These are phyloP conservation scores for Microctonus aethiopoides DNA, from an alignment of 2,888 invertebrate genomes.

Conservation along the genomic window DNA sequence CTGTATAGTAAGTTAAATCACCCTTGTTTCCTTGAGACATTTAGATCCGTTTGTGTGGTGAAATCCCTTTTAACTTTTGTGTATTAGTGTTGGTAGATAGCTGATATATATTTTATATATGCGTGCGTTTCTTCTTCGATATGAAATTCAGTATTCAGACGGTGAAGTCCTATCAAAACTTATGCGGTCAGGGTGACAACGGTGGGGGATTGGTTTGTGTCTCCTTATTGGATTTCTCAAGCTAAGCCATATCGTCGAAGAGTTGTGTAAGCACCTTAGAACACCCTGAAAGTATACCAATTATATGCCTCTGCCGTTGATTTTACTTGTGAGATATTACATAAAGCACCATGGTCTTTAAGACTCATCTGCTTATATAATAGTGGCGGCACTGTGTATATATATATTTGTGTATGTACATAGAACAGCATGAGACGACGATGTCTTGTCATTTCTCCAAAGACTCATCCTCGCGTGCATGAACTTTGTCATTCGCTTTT, in stretches of 20 bases:
- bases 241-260: constrained; percentile 24
- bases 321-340: constrained; percentile 12
- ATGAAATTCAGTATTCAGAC: constrained; percentile 58
- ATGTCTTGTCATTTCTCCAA: neutral
- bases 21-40: constrained; percentile 11
- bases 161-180: constrained; percentile 57
- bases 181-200: constrained; percentile 49
- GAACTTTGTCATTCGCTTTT: constrained; percentile 43
- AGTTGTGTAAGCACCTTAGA: constrained; percentile 29
- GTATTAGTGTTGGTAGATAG: neutral
- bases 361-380: constrained; percentile 7
- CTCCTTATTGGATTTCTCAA: constrained; percentile 55
- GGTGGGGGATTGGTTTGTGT: constrained; percentile 27
- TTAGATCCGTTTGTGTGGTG: constrained; percentile 9
- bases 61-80: constrained; percentile 14
- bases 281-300: constrained; percentile 29
- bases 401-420: too few species aligned
- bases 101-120: neutral
- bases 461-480: neutral
- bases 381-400: too few species aligned
- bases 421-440: neutral
- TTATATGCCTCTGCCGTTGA: constrained; percentile 29
- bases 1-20: constrained; percentile 9
- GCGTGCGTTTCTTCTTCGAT: neutral
- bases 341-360: constrained; percentile 24